Base-by-base conservation (phyloP, 2,888 invertebrate genomes). In the Sminthurinus aureus region DNA sequence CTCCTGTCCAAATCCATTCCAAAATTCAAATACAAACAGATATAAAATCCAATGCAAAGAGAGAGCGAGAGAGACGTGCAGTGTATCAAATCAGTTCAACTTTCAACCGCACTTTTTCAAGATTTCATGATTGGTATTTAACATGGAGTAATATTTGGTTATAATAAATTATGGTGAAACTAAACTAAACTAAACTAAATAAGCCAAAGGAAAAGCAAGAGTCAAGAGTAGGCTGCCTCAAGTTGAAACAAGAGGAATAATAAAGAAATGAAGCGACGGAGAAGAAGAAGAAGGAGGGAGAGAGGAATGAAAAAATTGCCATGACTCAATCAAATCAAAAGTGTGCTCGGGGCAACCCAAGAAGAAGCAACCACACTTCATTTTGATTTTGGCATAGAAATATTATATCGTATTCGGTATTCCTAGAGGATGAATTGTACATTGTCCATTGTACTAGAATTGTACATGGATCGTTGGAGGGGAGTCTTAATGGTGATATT, bases 281-380 rank as follows among this genome's bases (percentile, higher is more conserved):
- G n/a, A n/a, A n/a, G 75, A 50, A 75, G 75, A 26, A 51, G 75
- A 38, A 24, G 15, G 74, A 74, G 50, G 24, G 52, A 52, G 75
- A 75, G n/a, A 51, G 50, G n/a, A 26, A 50, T 22, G 38, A 76
- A 78, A 82, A 82, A 82, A 82, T 82, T 77, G 77, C 77, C 82
- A 82, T 82, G 82, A 82, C 82, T 82, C 77, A 82, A 82, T 82
- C 82, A 77, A 77, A 77, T 82, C 69, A 77, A 69, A 77, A 81
- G 51, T 69, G 58, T 81, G 80, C 80, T 81, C 9, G 73, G 8
- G 80, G 80, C 80, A 26, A 81, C 80, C 58, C 66, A 20, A 69
- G 38, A 20, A 69, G 38, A 38, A 38, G 67, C 79, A 79, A 79
- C 52, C 76, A 76, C 76, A 76, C 69, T 79, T 69, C 51, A 79